Base-by-base conservation (phyloP, 2,888 invertebrate genomes). In the Lapara coniferarum region DNA sequence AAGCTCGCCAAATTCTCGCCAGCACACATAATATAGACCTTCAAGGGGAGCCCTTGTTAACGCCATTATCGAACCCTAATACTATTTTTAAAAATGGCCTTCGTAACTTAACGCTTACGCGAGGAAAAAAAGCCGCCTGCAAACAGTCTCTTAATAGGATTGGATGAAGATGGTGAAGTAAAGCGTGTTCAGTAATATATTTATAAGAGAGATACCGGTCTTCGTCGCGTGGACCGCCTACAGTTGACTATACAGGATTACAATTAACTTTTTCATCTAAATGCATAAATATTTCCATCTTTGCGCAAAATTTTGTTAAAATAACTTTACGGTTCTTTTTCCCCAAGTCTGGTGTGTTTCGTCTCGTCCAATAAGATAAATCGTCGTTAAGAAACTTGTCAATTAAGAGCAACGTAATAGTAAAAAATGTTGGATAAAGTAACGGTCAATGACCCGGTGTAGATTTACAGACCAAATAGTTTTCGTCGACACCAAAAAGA, bases 131-230 rank as follows among this genome's bases (percentile, higher is more conserved):
- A 86, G 84, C 87, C 88, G 85, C 88, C 63, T 63, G 46, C 49
- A 46, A 63, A 63, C 63, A 87, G 88, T 87, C 88, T 85, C 88
- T 89, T 92, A 93, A 93, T 90, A 90, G 90, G 92, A 93, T 93
- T 91, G 90, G 89, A 91, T 89, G 88, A 90, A 89, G 91, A 91
- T 89, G 89, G 91, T 87, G 82, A 83, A 92, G 92, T 92, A 92
- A 92, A 91, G 88, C 91, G 90, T 91, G 92, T 93, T 91, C 90
- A 76, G 81, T 92, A 93, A 92, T 91, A 90, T 92, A 90, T 92
- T 92, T 93, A 92, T 89, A 86, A 87, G 85, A 85, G 88, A 88
- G 87, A 82, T 86, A 83, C 86, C 83, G 84, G 81, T 85, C 81
- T 78, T 80, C 83, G 82, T 78, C 85, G 85, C 85, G 81, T 80